Conservation (phyloP, 2,888 invertebrate genomes). For the Anorthoa munda region DNA sequence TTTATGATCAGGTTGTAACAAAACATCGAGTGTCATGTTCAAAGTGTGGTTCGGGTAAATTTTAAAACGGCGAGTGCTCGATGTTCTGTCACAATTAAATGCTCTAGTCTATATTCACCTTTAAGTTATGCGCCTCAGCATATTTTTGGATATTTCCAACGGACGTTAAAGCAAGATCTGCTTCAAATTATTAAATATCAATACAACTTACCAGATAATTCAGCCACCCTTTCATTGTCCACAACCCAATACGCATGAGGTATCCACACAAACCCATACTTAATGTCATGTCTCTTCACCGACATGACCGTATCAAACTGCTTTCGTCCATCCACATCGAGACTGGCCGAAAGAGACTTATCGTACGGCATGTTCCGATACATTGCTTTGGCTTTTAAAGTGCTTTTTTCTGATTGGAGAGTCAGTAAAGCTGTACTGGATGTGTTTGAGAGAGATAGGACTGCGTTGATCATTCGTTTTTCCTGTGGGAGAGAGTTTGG, state of each 20-base stretch:
- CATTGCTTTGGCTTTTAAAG: slow-evolving; percentile 93
- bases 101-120: too few relatives aligned
- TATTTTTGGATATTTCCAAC: too few relatives aligned
- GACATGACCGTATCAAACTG: slow-evolving; percentile 93
- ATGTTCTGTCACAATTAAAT: too few relatives aligned
- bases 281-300: slow-evolving; percentile 90
- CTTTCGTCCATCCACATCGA: slow-evolving; percentile 94
- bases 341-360: slow-evolving; percentile 92
- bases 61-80: too few relatives aligned
- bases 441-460: slow-evolving; percentile 81
- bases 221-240: slow-evolving; percentile 93
- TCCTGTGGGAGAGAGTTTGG: slow-evolving; percentile 74
- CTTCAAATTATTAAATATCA: too few relatives aligned
- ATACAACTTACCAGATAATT: slow-evolving; percentile 63
- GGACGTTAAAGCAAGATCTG: too few relatives aligned
- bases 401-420: slow-evolving; percentile 93
- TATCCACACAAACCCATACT: slow-evolving; percentile 93
- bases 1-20: too few relatives aligned
- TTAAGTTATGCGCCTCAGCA: too few relatives aligned
- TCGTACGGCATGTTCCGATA: slow-evolving; percentile 93
- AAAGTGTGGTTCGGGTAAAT: too few relatives aligned
- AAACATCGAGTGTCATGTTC: too few relatives aligned
- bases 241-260: slow-evolving; percentile 94
- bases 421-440: slow-evolving; percentile 89
- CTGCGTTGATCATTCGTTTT: slow-evolving; percentile 88